A percentile compares a stretch with the other conserved stretches of the same genome.
Evolutionary conservation across 1,140 invertebrate species (phyloP).

Genomic region (Drosophila nannoptera): DNA sequence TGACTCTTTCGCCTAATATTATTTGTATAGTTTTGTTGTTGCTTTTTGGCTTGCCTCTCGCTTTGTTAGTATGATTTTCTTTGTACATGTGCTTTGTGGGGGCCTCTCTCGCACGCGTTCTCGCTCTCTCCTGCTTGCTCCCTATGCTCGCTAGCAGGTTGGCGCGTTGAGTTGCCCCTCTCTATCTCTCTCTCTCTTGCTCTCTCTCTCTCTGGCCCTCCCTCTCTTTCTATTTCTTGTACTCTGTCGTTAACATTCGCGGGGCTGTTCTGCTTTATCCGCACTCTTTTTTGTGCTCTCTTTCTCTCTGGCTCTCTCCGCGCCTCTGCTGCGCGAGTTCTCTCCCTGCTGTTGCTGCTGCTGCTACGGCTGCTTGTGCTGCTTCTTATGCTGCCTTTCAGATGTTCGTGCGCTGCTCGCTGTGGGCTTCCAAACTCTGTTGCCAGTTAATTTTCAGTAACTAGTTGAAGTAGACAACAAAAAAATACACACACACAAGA

Average conservation of each 20-base stretch:
- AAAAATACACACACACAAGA: conserved; percentile 34
- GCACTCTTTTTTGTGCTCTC: conserved; percentile 23
- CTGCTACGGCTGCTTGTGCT: conserved; percentile 29
- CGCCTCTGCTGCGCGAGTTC: conserved; percentile 16
- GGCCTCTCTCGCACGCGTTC: conserved; percentile 17
- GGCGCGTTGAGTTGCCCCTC: conserved; percentile 21
- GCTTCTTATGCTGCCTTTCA: conserved; percentile 53
- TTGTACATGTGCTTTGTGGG: conserved; percentile 56
- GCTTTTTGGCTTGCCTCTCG: conserved; percentile 45
- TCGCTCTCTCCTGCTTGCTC: conserved; percentile 8
- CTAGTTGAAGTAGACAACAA: conserved; percentile 76
- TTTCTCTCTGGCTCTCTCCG: conserved; percentile 23
- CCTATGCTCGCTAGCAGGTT: conserved; percentile 10
- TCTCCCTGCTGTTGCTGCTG: conserved; percentile 22
- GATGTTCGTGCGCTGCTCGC: conserved; percentile 53
- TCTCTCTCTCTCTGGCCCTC: no score
- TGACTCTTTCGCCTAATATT: conserved; percentile 34
- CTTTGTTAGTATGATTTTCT: conserved; percentile 73
- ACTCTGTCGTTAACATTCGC: conserved; percentile 31
- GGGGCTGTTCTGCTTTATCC: conserved; percentile 20
- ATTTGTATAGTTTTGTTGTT: conserved; percentile 31
- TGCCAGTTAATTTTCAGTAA: conserved; percentile 76
- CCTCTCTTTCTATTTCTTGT: no score
- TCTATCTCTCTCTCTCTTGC: no score
- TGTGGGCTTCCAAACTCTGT: conserved; percentile 68